Evolutionary conservation across 2,797 vertebrate genomes (phyloP).

Genomic region (Myotis daubentonii): DNA sequence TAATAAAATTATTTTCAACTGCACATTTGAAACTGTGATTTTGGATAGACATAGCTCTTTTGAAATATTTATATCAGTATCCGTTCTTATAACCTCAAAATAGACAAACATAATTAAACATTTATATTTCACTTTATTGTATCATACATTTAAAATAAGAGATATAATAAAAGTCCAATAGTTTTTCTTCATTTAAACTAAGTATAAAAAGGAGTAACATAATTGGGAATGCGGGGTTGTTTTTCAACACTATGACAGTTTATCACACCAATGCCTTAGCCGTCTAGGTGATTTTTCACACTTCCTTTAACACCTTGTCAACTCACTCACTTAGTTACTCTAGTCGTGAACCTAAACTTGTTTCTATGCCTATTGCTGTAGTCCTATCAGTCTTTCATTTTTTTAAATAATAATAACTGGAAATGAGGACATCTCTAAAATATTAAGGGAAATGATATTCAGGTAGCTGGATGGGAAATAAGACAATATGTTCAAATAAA

Average conservation of each 20-base stretch:
- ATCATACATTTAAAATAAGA: slow-evolving; percentile 57
- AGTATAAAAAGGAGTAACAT: slow-evolving; percentile 4
- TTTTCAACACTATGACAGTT: slow-evolving; percentile 35
- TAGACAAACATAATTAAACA: slow-evolving; percentile 52
- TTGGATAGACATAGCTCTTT: slow-evolving; percentile 23
- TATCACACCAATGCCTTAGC: slow-evolving; percentile 11
- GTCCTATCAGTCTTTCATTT: neutral
- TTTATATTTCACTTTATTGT: slow-evolving; percentile 65
- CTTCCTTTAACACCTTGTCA: slow-evolving; percentile 51
- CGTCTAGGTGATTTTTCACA: slow-evolving; percentile 53
- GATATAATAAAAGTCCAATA: slow-evolving; percentile 27
- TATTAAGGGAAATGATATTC: neutral
- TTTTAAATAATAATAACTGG: neutral
- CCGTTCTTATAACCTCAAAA: slow-evolving; percentile 49
- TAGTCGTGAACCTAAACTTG: neutral
- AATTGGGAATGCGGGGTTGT: slow-evolving; percentile 1
- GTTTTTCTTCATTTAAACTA: neutral
- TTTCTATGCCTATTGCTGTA: neutral
- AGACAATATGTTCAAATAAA: neutral
- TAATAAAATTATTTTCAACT: slow-evolving; percentile 70
- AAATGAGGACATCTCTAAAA: neutral
- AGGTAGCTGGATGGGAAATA: neutral
- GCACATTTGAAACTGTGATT: slow-evolving; percentile 57
- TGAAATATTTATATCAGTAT: slow-evolving; percentile 68
- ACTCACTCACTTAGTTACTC: slow-evolving; percentile 4